Evolutionary conservation across 2,797 vertebrate species (phyloP), one percentile per base, ranked within the genome.

Genomic region (Artibeus lituratus): DNA sequence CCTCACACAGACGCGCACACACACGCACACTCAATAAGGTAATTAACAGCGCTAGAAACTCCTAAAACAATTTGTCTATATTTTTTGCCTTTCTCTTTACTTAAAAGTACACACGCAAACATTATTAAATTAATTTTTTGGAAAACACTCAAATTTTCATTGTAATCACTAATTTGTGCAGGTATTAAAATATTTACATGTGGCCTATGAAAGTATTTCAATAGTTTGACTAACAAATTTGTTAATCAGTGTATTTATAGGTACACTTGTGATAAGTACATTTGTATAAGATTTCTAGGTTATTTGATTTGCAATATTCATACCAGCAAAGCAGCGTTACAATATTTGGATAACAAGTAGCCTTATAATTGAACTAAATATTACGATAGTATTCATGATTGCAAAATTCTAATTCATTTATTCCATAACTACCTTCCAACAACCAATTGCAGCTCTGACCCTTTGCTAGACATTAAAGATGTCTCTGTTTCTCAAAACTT

Each of bases 51-150:
- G 39, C 49, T 72, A 85, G 72, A 89, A 85, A 69, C 3, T 76
- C 15, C 42, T 88, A 65, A 29, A 82, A 82, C 44, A 80, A 87
- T 91, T 73, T 80, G 39, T 65, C 77, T 81, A 26, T 15, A n/a
- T 44, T 86, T 96, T 49, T 86, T 96, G 47, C 78, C 12, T 81
- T 94, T 94, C 35, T 91, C 35, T 93, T 83, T 35, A 55, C 39
- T 80, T 87, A 73, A 90, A 88, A 90, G n/a, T 39, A 80, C n/a
- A 80, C 15, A 69, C 10, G 85, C 1, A 87, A 73, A 65, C 15
- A 65, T 44, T 87, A 86, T 67, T 92, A 73, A 94, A 94, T 87
- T 83, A 65, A 57, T 29, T 86, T 76, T 74, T 78, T 76, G 16
- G 72, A 80, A 94, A 92, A 47, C 18, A 92, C 18, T 85, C 53